A percentile compares a stretch with the other conserved stretches of the same genome.
These are phyloP conservation scores for Sylvia borin DNA, from an alignment of 2,797 vertebrate genomes.

Conservation along the genomic window DNA sequence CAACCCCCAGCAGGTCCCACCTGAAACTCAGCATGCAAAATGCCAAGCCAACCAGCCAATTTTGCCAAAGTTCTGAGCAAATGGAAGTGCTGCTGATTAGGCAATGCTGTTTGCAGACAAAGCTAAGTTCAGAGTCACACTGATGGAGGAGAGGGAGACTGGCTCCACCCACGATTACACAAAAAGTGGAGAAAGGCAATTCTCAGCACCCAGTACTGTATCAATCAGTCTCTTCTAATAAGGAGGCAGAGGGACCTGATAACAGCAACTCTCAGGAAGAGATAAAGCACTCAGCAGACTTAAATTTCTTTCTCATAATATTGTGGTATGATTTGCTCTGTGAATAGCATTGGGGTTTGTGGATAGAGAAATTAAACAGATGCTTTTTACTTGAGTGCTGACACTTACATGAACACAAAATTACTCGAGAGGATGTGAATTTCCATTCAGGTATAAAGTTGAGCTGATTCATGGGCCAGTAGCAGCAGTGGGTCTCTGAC, in stretches of 20 bases:
- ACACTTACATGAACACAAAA: neutral
- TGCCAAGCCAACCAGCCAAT: neutral
- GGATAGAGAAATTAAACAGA: neutral
- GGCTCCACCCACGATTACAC: neutral
- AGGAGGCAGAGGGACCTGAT: neutral
- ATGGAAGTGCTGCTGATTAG: neutral
- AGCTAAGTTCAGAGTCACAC: neutral
- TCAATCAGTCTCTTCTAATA: neutral
- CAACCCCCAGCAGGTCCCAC: neutral
- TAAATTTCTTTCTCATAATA: neutral
- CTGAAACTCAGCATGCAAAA: neutral
- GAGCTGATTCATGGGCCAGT: neutral
- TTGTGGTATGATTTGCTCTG: neutral
- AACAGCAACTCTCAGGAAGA: neutral
- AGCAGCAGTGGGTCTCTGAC: neutral
- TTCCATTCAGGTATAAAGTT: neutral
- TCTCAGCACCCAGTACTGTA: neutral
- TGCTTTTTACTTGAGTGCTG: neutral
- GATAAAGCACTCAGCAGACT: neutral
- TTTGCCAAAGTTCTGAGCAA: neutral
- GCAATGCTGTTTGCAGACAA: neutral
- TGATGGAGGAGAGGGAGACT: neutral
- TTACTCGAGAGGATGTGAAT: neutral
- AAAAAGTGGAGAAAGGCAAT: neutral
- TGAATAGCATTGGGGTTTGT: neutral